Percentiles rank a stretch among this genome's conserved stretches.
These are phyloP conservation scores for Clupea harengus DNA, from an alignment of 2,113 vertebrate genomes.

Conservation along the genomic window DNA sequence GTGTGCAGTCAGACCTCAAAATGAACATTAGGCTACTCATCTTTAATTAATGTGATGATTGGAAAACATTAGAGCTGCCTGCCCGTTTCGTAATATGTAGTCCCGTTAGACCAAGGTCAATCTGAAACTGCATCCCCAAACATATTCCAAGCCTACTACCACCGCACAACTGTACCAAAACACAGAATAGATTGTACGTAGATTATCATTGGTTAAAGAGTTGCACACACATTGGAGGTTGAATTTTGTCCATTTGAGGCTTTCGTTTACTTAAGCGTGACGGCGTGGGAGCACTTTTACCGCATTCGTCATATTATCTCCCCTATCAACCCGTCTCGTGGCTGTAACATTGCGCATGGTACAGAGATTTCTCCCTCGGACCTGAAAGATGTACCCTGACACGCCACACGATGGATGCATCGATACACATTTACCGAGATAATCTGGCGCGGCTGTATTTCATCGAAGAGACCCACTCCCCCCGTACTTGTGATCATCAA, in stretches of 20 bases:
- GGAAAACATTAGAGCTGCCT: background rate
- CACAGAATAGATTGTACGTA: background rate
- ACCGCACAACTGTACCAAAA: background rate
- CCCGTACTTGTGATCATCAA: slow-evolving; percentile 24
- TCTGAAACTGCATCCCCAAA: background rate
- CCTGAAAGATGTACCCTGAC: slow-evolving; percentile 26
- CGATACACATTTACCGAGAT: slow-evolving; percentile 11
- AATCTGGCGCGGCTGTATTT: slow-evolving; percentile 19
- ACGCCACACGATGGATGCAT: slow-evolving; percentile 38
- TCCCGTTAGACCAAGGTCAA: background rate
- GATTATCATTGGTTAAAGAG: background rate
- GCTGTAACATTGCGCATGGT: background rate
- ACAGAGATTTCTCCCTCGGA: background rate
- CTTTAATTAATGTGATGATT: background rate
- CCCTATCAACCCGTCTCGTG: background rate
- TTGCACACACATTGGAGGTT: background rate
- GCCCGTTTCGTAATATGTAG: background rate
- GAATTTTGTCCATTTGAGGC: background rate
- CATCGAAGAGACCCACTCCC: slow-evolving; percentile 25
- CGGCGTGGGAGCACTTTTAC: background rate
- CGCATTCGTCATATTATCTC: background rate
- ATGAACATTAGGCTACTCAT: background rate
- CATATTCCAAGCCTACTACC: background rate
- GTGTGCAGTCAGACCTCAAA: background rate
- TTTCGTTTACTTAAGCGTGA: background rate